phyloP scores from a whole-genome alignment of 2,888 invertebrate genomes.

The Phyto melanocephala region DNA sequence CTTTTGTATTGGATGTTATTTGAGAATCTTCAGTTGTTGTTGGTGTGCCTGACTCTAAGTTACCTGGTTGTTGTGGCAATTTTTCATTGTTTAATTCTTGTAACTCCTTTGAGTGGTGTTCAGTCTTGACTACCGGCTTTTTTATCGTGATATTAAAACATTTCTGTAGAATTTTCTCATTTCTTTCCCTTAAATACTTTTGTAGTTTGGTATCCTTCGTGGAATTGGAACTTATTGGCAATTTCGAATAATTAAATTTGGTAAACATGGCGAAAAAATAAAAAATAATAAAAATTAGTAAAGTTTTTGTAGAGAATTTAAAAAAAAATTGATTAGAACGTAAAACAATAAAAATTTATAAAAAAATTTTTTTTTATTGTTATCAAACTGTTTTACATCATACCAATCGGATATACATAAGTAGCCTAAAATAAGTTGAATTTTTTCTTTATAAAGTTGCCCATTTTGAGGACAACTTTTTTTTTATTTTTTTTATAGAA shows the following conservation, averaged over 20 bases:
- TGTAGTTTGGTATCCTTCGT: slow-evolving; percentile 22
- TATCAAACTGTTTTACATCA: too few relatives aligned
- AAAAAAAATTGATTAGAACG: too few relatives aligned
- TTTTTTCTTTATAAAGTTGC: too few relatives aligned
- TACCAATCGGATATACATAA: too few relatives aligned
- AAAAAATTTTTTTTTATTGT: too few relatives aligned
- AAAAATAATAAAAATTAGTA: neutral
- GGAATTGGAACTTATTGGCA: neutral
- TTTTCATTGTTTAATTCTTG: neutral
- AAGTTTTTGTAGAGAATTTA: neutral
- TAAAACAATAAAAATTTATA: too few relatives aligned
- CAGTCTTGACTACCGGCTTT: neutral
- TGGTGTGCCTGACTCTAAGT: neutral
- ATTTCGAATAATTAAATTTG: slow-evolving; percentile 27
- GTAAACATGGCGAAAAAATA: neutral
- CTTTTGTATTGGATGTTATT: neutral
- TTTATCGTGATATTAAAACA: slow-evolving; percentile 39
- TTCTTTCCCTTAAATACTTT: slow-evolving; percentile 32
- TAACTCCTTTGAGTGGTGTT: neutral
- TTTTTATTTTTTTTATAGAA: too few relatives aligned
- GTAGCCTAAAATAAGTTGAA: too few relatives aligned
- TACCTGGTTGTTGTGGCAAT: neutral
- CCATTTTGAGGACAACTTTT: too few relatives aligned
- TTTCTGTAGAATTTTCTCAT: slow-evolving; percentile 19
- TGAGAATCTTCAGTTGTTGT: neutral